Percentiles rank a stretch among this genome's conserved stretches.
These are phyloP conservation scores for Homarus gammarus DNA, from an alignment of 2,888 invertebrate species.

Conservation along the genomic window DNA sequence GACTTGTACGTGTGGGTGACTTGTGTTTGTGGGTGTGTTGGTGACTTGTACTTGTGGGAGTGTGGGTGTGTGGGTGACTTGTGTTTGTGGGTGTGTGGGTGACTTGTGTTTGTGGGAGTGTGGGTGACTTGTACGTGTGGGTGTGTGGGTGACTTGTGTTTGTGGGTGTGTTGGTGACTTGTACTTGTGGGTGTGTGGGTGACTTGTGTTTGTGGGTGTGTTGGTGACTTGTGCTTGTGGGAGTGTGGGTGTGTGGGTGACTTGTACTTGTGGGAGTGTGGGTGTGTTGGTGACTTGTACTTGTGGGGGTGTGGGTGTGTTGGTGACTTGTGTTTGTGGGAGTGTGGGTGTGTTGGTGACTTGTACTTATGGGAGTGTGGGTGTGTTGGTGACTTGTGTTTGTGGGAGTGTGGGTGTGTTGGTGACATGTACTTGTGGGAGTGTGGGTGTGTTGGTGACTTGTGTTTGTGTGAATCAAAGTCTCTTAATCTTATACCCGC, in stretches of 20 bases:
- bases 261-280: not conserved
- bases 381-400: too few relatives aligned
- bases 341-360: not conserved
- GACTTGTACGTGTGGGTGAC: too few relatives aligned
- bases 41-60: too few relatives aligned
- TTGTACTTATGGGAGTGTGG: not conserved
- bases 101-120: not conserved
- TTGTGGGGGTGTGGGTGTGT: not conserved
- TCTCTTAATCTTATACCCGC: not conserved
- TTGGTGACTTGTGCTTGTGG: not conserved
- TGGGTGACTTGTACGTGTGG: not conserved
- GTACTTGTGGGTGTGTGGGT: not conserved
- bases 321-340: not conserved
- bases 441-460: not conserved
- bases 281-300: not conserved
- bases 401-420: too few relatives aligned
- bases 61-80: too few relatives aligned
- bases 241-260: not conserved
- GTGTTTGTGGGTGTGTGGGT: not conserved
- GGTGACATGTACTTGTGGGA: too few relatives aligned
- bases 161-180: not conserved
- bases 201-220: not conserved
- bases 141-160: not conserved
- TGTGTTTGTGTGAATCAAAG: not conserved
- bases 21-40: too few relatives aligned